Evolutionary conservation across 2,113 vertebrate species (phyloP).

Genomic region (Pagrus major): DNA sequence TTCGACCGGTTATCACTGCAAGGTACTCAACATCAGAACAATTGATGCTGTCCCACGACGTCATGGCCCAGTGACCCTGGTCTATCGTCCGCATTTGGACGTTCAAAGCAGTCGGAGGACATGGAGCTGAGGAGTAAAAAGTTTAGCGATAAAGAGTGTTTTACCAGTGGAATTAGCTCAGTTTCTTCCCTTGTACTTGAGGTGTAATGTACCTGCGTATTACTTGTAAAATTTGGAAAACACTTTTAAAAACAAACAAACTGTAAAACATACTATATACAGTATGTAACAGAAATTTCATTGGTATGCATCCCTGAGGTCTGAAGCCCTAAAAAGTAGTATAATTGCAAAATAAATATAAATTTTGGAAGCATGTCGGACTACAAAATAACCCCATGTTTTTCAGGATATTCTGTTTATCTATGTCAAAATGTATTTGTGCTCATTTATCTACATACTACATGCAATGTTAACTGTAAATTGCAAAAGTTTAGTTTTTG

Average conservation of each 20-base stretch:
- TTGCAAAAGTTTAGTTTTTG: not conserved
- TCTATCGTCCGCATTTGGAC: slow-evolving; percentile 64
- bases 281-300: not conserved
- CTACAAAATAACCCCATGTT: not conserved
- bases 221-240: not conserved
- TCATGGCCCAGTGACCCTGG: slow-evolving; percentile 62
- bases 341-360: not conserved
- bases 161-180: not conserved
- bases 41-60: slow-evolving; percentile 70
- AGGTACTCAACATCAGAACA: slow-evolving; percentile 78
- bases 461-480: not conserved
- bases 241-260: not conserved
- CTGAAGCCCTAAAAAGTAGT: not conserved
- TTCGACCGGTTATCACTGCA: slow-evolving; percentile 67
- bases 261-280: too few relatives aligned
- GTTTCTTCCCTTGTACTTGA: not conserved
- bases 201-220: not conserved
- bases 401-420: not conserved
- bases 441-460: not conserved
- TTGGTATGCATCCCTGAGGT: not conserved
- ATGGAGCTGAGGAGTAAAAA: slow-evolving; percentile 74
- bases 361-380: not conserved
- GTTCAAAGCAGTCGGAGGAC: slow-evolving; percentile 68
- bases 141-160: not conserved
- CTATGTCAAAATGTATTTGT: not conserved